Base-by-base conservation (phyloP, 2,888 invertebrate genomes). In the Serripes groenlandicus region DNA sequence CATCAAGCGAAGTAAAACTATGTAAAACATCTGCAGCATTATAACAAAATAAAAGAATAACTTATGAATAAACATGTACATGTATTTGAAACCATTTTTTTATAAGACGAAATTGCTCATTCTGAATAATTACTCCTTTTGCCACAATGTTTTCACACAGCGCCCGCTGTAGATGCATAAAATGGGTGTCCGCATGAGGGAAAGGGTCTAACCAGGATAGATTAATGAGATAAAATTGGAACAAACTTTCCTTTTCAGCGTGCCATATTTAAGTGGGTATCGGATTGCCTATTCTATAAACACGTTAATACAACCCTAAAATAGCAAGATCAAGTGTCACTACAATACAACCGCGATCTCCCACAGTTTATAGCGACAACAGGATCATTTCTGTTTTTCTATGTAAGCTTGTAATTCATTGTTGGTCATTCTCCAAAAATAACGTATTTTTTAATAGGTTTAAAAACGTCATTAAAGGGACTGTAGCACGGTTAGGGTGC, bases 231-330 rank as follows among this genome's bases (percentile, higher is more conserved):
- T 26, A 66, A 66, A 42, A 26, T 42, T 37, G 26, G 66, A 66
- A 66, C 42, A 66, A 42, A 66, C 66, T 66, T 66, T 66, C 66
- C 35, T 42, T 66, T 66, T 66, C 37, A 66, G 26, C n/a, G 66
- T 66, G 66, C 35, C 66, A 66, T 21, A n/a, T 7, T 66, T 37
- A 66, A 66, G 66, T 66, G 21, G 66, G 26, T 66, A 66, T 66
- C 66, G 3, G 4, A 42, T 66, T 66, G 42, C 37, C 35, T 37
- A 5, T 66, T 66, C 26, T 66, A 23, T 4, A 37, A 42, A 42
- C 23, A 11, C 28, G 28, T 62, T 62, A 30, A 34, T 7, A 62
- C 32, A 32, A 62, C 62, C 62, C 28, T 58, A 34, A 62, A 21
- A 30, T 32, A 21, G 62, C 62, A 62, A 28, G 23, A 62, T 62